A percentile compares a stretch with the other conserved stretches of the same genome.
phyloP scores from a whole-genome alignment of 2,888 invertebrate species.

The Drosophila limbata region DNA sequence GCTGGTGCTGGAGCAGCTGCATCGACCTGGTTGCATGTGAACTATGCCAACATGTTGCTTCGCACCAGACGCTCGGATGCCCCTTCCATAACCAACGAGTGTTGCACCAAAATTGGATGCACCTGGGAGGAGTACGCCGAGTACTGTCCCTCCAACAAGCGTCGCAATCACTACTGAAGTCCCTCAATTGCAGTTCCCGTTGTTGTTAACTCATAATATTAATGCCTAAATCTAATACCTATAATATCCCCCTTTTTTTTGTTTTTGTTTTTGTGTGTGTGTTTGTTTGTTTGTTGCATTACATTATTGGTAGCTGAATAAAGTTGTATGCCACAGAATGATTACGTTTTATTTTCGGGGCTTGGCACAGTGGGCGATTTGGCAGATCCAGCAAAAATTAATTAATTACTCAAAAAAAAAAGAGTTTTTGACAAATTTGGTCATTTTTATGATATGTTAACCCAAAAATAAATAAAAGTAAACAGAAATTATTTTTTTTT shows the following conservation, averaged over 20 bases:
- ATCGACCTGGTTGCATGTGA: conserved; percentile 84
- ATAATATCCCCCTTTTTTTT: conserved; percentile 15
- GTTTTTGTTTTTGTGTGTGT: conserved; percentile 11
- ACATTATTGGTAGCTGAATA: conserved; percentile 34
- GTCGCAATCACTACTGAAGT: conserved; percentile 82
- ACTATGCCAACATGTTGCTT: conserved; percentile 82
- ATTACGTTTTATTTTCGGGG: not conserved
- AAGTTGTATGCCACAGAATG: conserved; percentile 30
- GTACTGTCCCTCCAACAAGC: conserved; percentile 88
- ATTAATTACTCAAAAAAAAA: too few species aligned
- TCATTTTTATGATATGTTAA: too few species aligned
- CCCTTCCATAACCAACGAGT: conserved; percentile 87
- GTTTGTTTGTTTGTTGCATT: conserved; percentile 29
- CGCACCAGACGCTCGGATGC: conserved; percentile 77
- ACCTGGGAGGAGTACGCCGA: conserved; percentile 89
- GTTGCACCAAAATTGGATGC: conserved; percentile 87
- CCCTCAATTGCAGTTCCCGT: conserved; percentile 7
- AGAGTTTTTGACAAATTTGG: too few species aligned
- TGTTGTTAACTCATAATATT: conserved; percentile 19
- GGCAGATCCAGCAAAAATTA: too few species aligned
- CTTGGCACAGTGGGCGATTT: too few species aligned
- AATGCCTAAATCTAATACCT: conserved; percentile 4
- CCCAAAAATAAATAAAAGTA: too few species aligned
- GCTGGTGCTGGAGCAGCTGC: conserved; percentile 22
- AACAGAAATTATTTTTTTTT: too few species aligned